phyloP scores from a whole-genome alignment of 2,113 vertebrate genomes.

The Odocoileus hemionus region DNA sequence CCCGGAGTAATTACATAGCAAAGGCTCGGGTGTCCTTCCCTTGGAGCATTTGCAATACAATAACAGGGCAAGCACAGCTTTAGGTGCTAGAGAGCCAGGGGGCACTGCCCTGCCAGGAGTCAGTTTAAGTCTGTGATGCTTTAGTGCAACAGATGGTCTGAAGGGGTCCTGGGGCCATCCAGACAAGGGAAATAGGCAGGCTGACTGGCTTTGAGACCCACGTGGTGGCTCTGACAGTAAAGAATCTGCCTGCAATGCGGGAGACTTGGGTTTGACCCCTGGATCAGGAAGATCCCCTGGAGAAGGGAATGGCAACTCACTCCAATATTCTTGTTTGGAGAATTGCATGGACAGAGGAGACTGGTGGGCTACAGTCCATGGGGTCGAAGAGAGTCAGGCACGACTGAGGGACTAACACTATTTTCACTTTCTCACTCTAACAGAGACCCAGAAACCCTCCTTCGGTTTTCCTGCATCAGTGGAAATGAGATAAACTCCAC shows the following conservation, averaged over 20 bases:
- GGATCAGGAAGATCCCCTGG: background rate
- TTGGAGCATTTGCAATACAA: background rate
- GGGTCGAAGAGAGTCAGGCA: background rate
- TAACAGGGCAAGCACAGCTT: background rate
- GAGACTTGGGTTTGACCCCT: background rate
- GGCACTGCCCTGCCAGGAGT: too few species aligned
- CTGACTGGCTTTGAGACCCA: background rate
- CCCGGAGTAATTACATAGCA: background rate
- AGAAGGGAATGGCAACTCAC: background rate
- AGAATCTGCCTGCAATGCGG: background rate
- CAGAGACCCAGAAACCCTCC: background rate
- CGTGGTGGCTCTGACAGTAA: background rate
- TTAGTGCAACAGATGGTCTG: background rate
- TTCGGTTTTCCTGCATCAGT: background rate
- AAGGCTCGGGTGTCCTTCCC: background rate
- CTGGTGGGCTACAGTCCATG: background rate
- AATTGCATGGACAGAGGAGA: background rate
- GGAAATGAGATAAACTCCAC: background rate
- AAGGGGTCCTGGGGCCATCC: accelerated
- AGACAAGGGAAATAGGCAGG: background rate
- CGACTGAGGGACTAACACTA: background rate
- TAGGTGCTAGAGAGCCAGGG: background rate
- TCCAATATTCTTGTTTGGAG: background rate
- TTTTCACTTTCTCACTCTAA: background rate
- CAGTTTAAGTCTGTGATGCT: background rate